Evolutionary conservation across 64 coral and sea anemone genomes (phyloP), one percentile per base, ranked within the genome.

Genomic region (Pachyseris speciosa): DNA sequence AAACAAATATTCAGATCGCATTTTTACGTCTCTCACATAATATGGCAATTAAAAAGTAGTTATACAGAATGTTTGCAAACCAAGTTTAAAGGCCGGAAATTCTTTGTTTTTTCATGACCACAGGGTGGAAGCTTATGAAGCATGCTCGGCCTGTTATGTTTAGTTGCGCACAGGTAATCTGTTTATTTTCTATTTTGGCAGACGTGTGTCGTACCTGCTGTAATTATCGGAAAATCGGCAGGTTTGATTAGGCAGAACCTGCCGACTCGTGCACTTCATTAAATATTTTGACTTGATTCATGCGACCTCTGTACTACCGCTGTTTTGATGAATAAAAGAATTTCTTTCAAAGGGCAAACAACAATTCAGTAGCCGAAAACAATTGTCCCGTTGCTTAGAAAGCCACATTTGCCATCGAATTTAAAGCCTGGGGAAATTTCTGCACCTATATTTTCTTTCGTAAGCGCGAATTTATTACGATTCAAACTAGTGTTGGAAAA

Each of bases 311-410:
- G 36, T 22, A 2, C 52, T 24, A 81, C 77, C 51, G 77, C 77
- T 81, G 77, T 63, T 81, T 38, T 12, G 7, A 0, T 39, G 1
- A 40, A 81, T 81, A 63, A 81, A 26, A 19, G 52, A 19, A 41
- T 40, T 61, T 63, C 53, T 60, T 81, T 81, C 53, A 81, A 81
- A 61, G 29, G 77, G 77, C 77, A 63, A 81, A 61, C 77, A 81
- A 43, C 77, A 40, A 81, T 81, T 81, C 52, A 81, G 11, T 0
- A 19, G 34, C 17, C 19, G 39, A 61, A 81, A 81, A 61, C 52
- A 81, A 80, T 61, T 81, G 77, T 63, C 27, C 22, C 77, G 77
- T 81, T 81, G 53, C 77, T 53, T 81, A 81, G 77, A 81, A 63
- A 81, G 77, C 77, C 77, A 81, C 77, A 81, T 81, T 81, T 81